Evolutionary conservation across 2,888 invertebrate species (phyloP), one percentile per base, ranked within the genome.

Genomic region (Agonopterix arenella): DNA sequence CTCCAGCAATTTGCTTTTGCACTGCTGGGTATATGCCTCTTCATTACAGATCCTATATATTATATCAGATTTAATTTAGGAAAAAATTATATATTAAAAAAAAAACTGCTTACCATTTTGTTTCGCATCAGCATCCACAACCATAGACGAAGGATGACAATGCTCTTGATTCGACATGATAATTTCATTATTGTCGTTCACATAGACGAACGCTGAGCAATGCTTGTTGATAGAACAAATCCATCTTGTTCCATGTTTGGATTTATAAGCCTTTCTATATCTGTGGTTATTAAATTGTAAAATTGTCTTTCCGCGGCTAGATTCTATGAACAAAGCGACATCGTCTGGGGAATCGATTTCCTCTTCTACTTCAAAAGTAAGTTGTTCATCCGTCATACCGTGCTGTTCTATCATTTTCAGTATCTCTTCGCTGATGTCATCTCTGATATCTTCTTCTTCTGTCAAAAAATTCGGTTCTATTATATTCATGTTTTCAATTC

Each of bases 171-270:
- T 62, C 0, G 66, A 58, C 63, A 73, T 70, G 4, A 76, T 60
- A 16, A 86, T 80, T 59, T 83, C 84, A 54, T 82, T 70, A 2
- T 70, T 52, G 40, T 77, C 69, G 51, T 74, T 83, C 36, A 84
- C 55, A 52, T 69, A 76, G 8, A 88, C 54, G 52, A 67, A 80
- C 0, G 81, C 83, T 0, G 60, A 44, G 54, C 88, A 88, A 7
- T 66, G 55, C 52, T 76, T 83, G 40, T 68, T 65, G 1, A 62
- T 53, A 0, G 79, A 75, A 52, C 88, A 88, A 7, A 59, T 66
- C 85, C 86, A 88, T 7, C 79, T 67, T 0, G 64, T 63, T 0
- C 84, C 85, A 16, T 63, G 55, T 52, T 69, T 81, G 1, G 73
- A 64, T 47, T 57, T 72, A 49, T 82, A 79, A 1, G 66, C 66